Conservation (phyloP, 2,888 invertebrate species). For the Polydesmus complanatus region DNA sequence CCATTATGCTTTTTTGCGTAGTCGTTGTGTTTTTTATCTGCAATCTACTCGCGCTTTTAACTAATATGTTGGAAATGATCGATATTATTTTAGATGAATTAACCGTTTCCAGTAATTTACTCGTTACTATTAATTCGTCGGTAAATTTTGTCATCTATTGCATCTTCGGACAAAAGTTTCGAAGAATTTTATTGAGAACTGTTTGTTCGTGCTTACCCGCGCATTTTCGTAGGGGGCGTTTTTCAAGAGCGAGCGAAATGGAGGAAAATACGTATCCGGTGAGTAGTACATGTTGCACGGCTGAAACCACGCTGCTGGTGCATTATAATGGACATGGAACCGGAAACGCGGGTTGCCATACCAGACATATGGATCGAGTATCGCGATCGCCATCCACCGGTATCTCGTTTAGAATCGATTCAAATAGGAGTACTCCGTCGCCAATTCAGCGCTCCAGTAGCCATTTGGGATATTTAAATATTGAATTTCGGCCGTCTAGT, state of each 20-base stretch:
- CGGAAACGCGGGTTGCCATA: neutral
- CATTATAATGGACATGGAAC: constrained; percentile 8
- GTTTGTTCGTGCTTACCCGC: constrained; percentile 9
- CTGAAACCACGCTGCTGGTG: constrained; percentile 1
- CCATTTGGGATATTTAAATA: neutral
- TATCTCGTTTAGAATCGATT: neutral
- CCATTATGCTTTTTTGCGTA: constrained; percentile 87
- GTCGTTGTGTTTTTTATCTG: constrained; percentile 88
- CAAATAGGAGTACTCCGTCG: neutral
- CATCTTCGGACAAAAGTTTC: constrained; percentile 93
- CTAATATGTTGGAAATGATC: constrained; percentile 69
- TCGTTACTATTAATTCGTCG: constrained; percentile 92
- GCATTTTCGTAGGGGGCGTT: neutral
- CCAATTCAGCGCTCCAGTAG: neutral
- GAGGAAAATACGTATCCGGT: constrained; percentile 10
- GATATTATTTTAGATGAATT: constrained; percentile 43
- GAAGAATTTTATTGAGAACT: constrained; percentile 58
- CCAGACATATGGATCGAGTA: neutral
- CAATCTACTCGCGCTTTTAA: constrained; percentile 70
- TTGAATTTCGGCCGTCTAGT: neutral
- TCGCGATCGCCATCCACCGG: neutral
- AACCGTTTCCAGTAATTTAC: constrained; percentile 57
- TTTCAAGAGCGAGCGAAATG: neutral
- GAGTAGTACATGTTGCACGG: neutral
- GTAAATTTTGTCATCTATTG: constrained; percentile 97